phyloP scores from a whole-genome alignment of 2,113 vertebrate species.

The Perccottus glenii region DNA sequence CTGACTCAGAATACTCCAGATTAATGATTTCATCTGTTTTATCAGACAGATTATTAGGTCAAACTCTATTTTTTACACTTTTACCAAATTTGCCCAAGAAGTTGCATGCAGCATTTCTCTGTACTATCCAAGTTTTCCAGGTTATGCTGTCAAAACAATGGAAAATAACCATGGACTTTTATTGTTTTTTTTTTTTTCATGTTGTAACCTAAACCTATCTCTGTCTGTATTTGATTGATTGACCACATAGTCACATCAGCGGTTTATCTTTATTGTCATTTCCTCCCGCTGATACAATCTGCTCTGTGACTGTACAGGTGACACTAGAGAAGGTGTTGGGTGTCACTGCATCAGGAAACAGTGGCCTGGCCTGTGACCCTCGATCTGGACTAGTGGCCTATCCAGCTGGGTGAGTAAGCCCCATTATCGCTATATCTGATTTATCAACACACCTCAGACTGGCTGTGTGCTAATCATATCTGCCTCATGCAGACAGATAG shows the following conservation, averaged over 20 bases:
- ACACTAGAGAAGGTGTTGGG: conserved; percentile 93
- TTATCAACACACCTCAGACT: not conserved
- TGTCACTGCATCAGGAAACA: conserved; percentile 89
- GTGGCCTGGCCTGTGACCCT: conserved; percentile 89
- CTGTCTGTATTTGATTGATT: conserved; percentile 10
- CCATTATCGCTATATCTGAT: conserved; percentile 27
- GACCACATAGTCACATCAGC: not conserved
- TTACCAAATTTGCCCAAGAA: not conserved
- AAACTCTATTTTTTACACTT: not conserved
- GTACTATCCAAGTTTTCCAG: too few species aligned
- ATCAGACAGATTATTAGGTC: conserved; percentile 14
- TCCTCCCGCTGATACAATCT: not conserved
- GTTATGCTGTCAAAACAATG: too few species aligned
- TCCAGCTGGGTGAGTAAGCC: conserved; percentile 86
- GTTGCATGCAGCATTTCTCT: too few species aligned
- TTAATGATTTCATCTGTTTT: conserved; percentile 14
- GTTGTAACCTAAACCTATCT: not conserved
- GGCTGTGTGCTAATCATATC: conserved; percentile 31
- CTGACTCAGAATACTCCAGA: not conserved
- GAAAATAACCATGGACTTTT: too few species aligned
- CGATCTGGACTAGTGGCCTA: conserved; percentile 92
- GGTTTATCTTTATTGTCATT: not conserved
- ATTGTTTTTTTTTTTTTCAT: too few species aligned
- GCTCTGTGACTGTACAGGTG: conserved; percentile 77
- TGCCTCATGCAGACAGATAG: conserved; percentile 2